A percentile compares a stretch with the other conserved stretches of the same genome.
phyloP scores from a whole-genome alignment of 1,140 invertebrate genomes.

The Bombus pascuorum region DNA sequence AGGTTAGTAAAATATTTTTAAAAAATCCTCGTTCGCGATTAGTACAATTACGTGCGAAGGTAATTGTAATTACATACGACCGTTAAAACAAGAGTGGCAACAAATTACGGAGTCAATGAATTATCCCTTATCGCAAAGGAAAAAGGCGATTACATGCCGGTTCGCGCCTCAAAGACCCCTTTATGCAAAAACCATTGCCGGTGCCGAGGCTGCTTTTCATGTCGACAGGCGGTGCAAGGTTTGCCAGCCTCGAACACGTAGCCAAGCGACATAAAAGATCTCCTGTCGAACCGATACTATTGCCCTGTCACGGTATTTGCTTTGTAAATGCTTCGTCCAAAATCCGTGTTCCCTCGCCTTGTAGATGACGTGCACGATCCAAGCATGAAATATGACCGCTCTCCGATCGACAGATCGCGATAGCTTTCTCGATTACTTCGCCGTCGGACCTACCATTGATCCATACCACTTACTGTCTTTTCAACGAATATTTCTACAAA shows the following conservation, averaged over 20 bases:
- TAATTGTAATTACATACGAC: neutral
- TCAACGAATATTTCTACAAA: too few relatives aligned
- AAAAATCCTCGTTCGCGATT: neutral
- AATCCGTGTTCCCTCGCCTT: slow-evolving; percentile 12
- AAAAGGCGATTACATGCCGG: neutral
- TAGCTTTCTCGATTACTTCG: neutral
- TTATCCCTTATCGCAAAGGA: neutral
- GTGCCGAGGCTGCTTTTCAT: slow-evolving; percentile 26
- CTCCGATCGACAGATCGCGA: neutral
- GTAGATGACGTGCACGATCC: neutral
- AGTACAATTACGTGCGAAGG: neutral
- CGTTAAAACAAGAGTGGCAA: too few relatives aligned
- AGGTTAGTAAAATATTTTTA: neutral
- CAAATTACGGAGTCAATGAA: neutral
- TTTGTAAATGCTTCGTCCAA: slow-evolving; percentile 48
- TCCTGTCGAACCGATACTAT: slow-evolving; percentile 40
- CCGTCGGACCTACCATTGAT: neutral
- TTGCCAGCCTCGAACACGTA: neutral
- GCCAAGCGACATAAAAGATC: slow-evolving; percentile 46
- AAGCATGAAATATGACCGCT: slow-evolving; percentile 20
- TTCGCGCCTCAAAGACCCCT: neutral
- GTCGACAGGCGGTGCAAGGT: slow-evolving; percentile 11
- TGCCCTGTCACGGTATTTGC: slow-evolving; percentile 22
- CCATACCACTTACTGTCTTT: neutral
- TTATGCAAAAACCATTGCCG: slow-evolving; percentile 38